phyloP scores from a whole-genome alignment of 2,888 invertebrate genomes.

The Hydrotaea cyrtoneurina region DNA sequence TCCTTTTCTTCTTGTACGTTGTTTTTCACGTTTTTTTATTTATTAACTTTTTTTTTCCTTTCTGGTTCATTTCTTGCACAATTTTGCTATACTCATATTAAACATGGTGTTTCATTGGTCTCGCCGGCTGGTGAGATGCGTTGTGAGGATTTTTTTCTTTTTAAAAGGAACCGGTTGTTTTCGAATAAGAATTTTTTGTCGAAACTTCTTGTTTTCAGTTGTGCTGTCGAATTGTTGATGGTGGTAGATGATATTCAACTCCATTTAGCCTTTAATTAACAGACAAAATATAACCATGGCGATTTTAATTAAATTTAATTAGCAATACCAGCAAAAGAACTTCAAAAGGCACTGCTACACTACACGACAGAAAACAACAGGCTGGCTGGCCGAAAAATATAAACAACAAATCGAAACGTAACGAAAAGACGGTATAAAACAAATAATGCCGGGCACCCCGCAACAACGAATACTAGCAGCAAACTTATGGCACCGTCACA shows the following conservation, averaged over 20 bases:
- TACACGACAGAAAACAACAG: not conserved
- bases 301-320: slow-evolving; percentile 62
- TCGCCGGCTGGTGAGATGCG: not conserved
- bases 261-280: slow-evolving; percentile 34
- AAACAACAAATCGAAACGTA: slow-evolving; percentile 28
- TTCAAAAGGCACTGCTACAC: not conserved
- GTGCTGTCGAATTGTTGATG: not conserved
- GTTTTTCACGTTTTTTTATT: not conserved
- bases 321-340: slow-evolving; percentile 37
- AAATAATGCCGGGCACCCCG: slow-evolving; percentile 30
- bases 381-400: slow-evolving; percentile 23
- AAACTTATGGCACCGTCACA: not conserved
- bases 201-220: slow-evolving; percentile 21
- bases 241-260: not conserved
- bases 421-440: slow-evolving; percentile 48
- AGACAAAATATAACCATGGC: not conserved
- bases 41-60: too few species aligned
- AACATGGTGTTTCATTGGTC: not conserved
- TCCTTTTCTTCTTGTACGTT: slow-evolving; percentile 18
- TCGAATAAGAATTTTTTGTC: slow-evolving; percentile 46
- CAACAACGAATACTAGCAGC: slow-evolving; percentile 35
- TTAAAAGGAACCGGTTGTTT: slow-evolving; percentile 62
- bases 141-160: slow-evolving; percentile 32
- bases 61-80: slow-evolving; percentile 6
- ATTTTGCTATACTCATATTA: not conserved